A percentile compares a stretch with the other conserved stretches of the same genome.
phyloP scores from a whole-genome alignment of 2,888 invertebrate species.

The Latheticus oryzae region DNA sequence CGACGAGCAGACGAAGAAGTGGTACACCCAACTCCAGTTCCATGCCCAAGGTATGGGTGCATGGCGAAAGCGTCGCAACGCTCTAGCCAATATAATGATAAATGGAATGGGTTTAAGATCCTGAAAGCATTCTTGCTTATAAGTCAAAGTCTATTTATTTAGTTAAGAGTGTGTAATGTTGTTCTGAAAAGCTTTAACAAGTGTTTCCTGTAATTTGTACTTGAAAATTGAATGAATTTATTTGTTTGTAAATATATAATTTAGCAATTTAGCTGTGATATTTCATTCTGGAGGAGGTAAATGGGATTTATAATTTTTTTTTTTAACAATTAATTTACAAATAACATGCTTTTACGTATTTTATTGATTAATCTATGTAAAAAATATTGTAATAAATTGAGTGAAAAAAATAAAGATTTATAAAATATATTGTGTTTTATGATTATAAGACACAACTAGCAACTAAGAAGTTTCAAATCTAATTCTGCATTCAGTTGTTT shows the following conservation, averaged over 20 bases:
- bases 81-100: conserved; percentile 97
- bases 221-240: conserved; percentile 21
- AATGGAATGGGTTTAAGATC: conserved; percentile 76
- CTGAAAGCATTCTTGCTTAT: conserved; percentile 47
- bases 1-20: conserved; percentile 84
- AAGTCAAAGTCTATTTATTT: conserved; percentile 39
- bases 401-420: no score
- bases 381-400: no score
- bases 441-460: no score
- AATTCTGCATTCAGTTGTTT: no score
- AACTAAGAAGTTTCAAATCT: no score
- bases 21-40: conserved; percentile 91
- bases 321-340: conserved; percentile 25
- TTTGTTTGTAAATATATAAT: conserved; percentile 57
- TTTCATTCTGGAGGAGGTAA: conserved; percentile 61
- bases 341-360: conserved; percentile 19
- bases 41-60: conserved; percentile 93
- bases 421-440: no score
- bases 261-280: conserved; percentile 68
- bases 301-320: no score
- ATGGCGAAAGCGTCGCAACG: conserved; percentile 92
- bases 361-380: background rate
- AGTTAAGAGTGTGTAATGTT: conserved; percentile 23
- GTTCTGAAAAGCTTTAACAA: conserved; percentile 46
- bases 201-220: conserved; percentile 36